phyloP scores from a whole-genome alignment of 2,888 invertebrate species.

The Aethes cnicana region DNA sequence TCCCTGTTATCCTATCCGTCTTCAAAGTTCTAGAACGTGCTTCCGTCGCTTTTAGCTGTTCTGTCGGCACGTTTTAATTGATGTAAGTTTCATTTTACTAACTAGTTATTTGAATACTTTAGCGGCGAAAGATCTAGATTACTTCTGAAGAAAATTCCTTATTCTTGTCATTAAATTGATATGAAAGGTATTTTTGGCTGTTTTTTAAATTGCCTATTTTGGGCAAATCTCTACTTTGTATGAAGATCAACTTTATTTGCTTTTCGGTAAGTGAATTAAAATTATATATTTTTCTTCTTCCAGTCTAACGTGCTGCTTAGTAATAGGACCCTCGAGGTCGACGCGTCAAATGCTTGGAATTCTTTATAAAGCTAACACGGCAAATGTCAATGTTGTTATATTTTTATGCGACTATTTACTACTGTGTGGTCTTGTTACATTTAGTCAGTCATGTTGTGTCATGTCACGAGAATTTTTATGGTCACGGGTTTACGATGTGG shows the following conservation, averaged over 20 bases:
- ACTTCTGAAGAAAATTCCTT: constrained; percentile 12
- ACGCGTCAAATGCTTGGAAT: constrained; percentile 20
- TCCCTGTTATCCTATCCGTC: constrained; percentile 15
- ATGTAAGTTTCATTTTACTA: constrained; percentile 7
- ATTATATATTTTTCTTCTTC: neutral
- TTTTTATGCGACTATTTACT: constrained; percentile 1
- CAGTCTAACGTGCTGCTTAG: constrained; percentile 14
- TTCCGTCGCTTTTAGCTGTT: constrained; percentile 2
- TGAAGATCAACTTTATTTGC: too few relatives aligned
- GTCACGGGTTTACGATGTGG: too few relatives aligned
- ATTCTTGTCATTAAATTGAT: too few relatives aligned
- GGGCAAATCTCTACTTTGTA: too few relatives aligned
- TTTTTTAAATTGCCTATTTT: too few relatives aligned
- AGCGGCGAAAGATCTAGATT: constrained; percentile 1
- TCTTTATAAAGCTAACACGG: constrained; percentile 25
- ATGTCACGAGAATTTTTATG: too few relatives aligned
- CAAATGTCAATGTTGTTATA: constrained; percentile 24
- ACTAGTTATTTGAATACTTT: constrained; percentile 17
- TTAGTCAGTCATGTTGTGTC: constrained; percentile 1
- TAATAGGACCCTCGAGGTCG: constrained; percentile 23
- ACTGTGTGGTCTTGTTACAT: constrained; percentile 22
- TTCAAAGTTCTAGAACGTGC: constrained; percentile 14
- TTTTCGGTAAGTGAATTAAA: too few relatives aligned
- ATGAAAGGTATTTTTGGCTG: too few relatives aligned
- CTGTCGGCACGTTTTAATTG: constrained; percentile 22